phyloP scores from a whole-genome alignment of 2,888 invertebrate species.

The Gnatocerus cornutus region DNA sequence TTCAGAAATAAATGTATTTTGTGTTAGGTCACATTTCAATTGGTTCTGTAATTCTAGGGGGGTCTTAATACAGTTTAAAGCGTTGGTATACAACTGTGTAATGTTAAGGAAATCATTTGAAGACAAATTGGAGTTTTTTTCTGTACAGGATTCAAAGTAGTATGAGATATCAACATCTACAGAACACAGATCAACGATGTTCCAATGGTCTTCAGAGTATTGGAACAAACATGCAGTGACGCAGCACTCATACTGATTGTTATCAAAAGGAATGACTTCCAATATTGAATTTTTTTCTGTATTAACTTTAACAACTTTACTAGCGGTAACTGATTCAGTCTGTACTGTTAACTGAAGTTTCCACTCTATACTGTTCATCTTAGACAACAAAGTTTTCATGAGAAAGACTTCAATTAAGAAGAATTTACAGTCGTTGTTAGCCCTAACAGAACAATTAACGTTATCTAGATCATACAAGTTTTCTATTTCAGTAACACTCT shows the following conservation, averaged over 20 bases:
- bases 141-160: slow-evolving; percentile 58
- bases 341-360: slow-evolving; percentile 57
- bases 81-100: slow-evolving; percentile 54
- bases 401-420: slow-evolving; percentile 64
- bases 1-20: slow-evolving; percentile 58
- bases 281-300: slow-evolving; percentile 43
- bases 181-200: slow-evolving; percentile 57
- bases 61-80: slow-evolving; percentile 34
- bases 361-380: slow-evolving; percentile 59
- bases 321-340: slow-evolving; percentile 43
- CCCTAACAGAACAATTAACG: slow-evolving; percentile 43
- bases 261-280: slow-evolving; percentile 56
- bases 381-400: slow-evolving; percentile 60
- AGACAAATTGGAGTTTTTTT: slow-evolving; percentile 45
- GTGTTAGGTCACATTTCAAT: slow-evolving; percentile 55
- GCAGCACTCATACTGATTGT: too few species aligned
- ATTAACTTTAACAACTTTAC: slow-evolving; percentile 50
- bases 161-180: slow-evolving; percentile 64
- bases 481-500: slow-evolving; percentile 59
- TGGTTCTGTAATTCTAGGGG: slow-evolving; percentile 54
- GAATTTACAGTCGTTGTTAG: slow-evolving; percentile 57
- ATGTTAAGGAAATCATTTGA: slow-evolving; percentile 51
- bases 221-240: slow-evolving; percentile 58
- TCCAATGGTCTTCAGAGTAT: slow-evolving; percentile 54
- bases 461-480: slow-evolving; percentile 60